Evolutionary conservation across 2,797 vertebrate genomes (phyloP).

Genomic region (Rachycentron canadum): DNA sequence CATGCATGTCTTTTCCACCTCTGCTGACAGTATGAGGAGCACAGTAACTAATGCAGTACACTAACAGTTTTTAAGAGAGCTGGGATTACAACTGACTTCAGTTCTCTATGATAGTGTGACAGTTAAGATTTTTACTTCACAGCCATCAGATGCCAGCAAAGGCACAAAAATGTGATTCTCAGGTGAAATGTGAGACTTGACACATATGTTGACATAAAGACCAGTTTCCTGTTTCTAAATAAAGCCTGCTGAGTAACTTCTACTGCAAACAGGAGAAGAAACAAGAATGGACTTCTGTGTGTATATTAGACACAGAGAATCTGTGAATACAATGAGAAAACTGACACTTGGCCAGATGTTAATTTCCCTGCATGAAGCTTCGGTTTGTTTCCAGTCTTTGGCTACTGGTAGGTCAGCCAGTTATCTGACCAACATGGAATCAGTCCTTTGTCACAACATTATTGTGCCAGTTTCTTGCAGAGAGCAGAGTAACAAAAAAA

Average conservation of each 20-base stretch:
- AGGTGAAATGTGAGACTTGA: constrained; percentile 19
- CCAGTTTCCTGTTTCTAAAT: constrained; percentile 6
- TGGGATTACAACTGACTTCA: constrained; percentile 14
- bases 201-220: not conserved
- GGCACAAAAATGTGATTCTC: constrained; percentile 27
- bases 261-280: constrained; percentile 1
- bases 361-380: constrained; percentile 38
- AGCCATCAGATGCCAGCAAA: constrained; percentile 7
- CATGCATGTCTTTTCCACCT: constrained; percentile 6
- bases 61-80: constrained; percentile 18
- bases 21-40: constrained; percentile 20
- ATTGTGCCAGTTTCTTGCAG: constrained; percentile 35
- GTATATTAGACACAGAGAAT: not conserved
- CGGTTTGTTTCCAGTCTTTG: constrained; percentile 22
- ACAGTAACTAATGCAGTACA: constrained; percentile 6
- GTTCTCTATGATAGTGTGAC: constrained; percentile 13
- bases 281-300: constrained; percentile 6
- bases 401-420: constrained; percentile 25
- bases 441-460: constrained; percentile 42
- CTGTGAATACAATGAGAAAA: constrained; percentile 23
- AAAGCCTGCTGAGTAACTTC: not conserved
- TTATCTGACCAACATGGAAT: constrained; percentile 34
- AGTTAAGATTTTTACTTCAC: constrained; percentile 18
- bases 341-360: constrained; percentile 26
- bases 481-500: constrained; percentile 31